Base-by-base conservation (phyloP, 2,113 vertebrate genomes). In the Rostratula benghalensis region DNA sequence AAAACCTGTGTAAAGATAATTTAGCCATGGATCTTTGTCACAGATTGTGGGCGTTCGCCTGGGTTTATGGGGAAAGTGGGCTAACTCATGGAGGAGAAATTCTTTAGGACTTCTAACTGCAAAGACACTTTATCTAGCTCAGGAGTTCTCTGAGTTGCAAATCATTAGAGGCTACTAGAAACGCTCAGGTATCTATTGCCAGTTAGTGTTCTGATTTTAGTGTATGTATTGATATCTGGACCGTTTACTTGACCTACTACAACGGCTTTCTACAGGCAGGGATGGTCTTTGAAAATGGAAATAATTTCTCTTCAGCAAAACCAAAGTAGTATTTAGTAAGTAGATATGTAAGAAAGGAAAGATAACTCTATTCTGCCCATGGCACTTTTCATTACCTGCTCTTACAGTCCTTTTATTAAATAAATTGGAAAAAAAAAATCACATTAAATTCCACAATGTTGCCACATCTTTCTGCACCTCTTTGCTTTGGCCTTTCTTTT, bases 401-500 rank as follows among this genome's bases (percentile, higher is more conserved):
- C 67, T 80, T 87, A 28, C 15, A n/a, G 7, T 73, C 73, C 50
- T 94, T 69, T 69, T 67, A 22, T 61, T 63, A 59, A 19, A 39
- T 77, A 70, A 85, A 69, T 65, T 8, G 43, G 68, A 28, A 41
- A 51, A 41, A 27, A n/a, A 48, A 68, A 50, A 11, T 59, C 31
- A 63, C 21, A 14, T 56, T 54, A 87, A 79, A 78, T 84, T 73
- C 50, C 37, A 50, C 27, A 65, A 16, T 88, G 90, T 74, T 92
- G 71, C 54, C 39, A 33, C 37, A 65, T 90, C 90, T 85, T 94
- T 96, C 78, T 95, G 78, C 67, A 91, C 27, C 71, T 76, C 64
- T 85, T 93, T 93, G 50, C 78, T 93, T 86, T 95, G 77, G 91
- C 89, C 39, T 92, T 87, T 74, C 1, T 78, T 59, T 94, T 86